Evolutionary conservation across 2,888 invertebrate species (phyloP), one percentile per base, ranked within the genome.

Genomic region (Tenthredo amoena): DNA sequence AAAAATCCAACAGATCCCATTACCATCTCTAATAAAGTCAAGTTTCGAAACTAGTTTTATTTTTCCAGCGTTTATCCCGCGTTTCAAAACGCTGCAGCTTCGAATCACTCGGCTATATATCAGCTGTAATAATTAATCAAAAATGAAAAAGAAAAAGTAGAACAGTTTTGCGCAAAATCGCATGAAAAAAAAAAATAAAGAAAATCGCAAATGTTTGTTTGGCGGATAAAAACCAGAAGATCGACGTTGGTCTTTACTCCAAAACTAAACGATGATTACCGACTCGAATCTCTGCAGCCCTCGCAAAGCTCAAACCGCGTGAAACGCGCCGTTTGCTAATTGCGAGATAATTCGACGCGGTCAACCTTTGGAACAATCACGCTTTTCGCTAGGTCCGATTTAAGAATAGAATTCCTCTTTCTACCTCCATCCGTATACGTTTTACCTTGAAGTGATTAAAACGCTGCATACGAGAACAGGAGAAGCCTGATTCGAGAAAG

Each of bases 331-430:
- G 76, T 77, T 77, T 5, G 47, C 15, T 77, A 50, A 34, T 40
- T 12, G 21, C 37, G 18, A 21, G 26, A 62, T 40, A 26, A 81
- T 81, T 81, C 81, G 81, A 62, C 40, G 12, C 81, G 40, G 81
- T 2, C 62, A 62, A 62, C 81, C 81, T 81, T 81, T 81, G 21
- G 21, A 40, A 81, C 40, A 81, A 40, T 81, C 81, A 7, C 77
- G 37, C 58, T 79, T 62, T 79, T 62, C 79, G 58, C 40, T 10
- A 74, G 43, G 37, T 34, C 58, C 79, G 55, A 58, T 58, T 37
- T 18, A 47, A 55, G 40, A 79, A 34, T 62, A 40, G 79, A 79
- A 79, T 79, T 40, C 62, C 37, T 79, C 37, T 58, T 74, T 50
- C 77, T 50, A 37, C 31, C n/a, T n/a, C 55, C n/a, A n/a, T 55